Percentiles rank a stretch among this genome's conserved stretches.
Conservation (phyloP, 2,113 vertebrate species). For the Clarias gariepinus region DNA sequence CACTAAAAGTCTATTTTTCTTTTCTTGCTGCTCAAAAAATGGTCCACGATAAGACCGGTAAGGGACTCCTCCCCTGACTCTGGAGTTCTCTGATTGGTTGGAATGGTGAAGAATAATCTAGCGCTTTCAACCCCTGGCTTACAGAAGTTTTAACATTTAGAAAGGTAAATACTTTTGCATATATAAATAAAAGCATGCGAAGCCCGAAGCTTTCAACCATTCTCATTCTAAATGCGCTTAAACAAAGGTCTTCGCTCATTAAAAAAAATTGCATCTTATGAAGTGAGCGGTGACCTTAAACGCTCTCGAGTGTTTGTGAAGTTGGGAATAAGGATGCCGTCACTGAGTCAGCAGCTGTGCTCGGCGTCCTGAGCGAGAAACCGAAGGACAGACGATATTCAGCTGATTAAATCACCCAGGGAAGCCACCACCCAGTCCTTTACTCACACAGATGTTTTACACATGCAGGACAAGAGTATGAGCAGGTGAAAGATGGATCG, state of each 20-base stretch:
- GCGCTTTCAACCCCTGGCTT: no score
- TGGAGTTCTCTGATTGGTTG: no score
- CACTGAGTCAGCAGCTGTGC: conserved; percentile 7
- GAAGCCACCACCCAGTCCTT: not conserved
- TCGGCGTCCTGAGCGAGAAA: not conserved
- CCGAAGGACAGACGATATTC: not conserved
- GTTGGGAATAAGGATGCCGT: not conserved
- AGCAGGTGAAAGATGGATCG: conserved; percentile 22
- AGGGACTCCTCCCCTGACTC: no score
- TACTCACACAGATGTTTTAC: not conserved
- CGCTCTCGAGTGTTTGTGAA: not conserved
- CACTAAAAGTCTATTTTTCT: no score
- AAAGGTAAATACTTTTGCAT: no score
- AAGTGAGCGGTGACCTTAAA: not conserved
- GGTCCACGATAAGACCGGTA: no score
- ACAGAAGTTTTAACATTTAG: no score
- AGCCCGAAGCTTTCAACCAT: no score
- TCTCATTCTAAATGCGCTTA: no score
- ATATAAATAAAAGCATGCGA: no score
- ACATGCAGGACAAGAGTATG: conserved; percentile 1
- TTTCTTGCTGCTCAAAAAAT: no score
- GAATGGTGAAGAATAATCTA: no score
- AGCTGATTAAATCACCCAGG: not conserved
- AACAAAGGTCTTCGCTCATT: not conserved
- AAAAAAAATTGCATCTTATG: not conserved